Conservation (phyloP, 30 jellyfish, hydroid and myxozoan species). For the Hydra vulgaris region DNA sequence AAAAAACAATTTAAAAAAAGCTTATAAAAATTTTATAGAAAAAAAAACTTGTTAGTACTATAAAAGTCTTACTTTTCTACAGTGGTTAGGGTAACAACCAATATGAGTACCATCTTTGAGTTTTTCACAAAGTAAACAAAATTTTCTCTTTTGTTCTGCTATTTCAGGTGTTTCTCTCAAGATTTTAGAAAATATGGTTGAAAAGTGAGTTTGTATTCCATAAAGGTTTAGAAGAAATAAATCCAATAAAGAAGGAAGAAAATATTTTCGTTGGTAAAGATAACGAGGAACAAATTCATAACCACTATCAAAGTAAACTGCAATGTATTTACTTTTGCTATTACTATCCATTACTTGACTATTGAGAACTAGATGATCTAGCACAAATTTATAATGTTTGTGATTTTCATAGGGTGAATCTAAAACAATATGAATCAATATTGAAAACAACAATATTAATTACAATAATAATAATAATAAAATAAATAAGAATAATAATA, state of each 20-base stretch:
- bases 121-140: neutral
- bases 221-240: conserved; percentile 12
- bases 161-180: neutral
- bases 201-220: conserved; percentile 13
- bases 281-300: conserved; percentile 8
- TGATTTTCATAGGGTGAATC: neutral
- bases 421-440: no score
- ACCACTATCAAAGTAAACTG: conserved; percentile 1
- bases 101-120: neutral
- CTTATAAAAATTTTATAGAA: no score
- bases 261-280: neutral
- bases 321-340: no score
- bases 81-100: neutral
- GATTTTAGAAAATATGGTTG: neutral
- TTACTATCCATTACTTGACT: no score
- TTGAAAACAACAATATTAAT: neutral
- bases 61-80: neutral
- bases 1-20: no score
- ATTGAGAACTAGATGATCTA: no score
- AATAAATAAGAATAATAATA: no score
- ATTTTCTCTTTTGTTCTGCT: neutral
- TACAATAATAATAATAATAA: no score
- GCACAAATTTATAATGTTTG: neutral
- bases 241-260: conserved; percentile 4
- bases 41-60: no score